These are phyloP conservation scores for Acanthaster planci DNA, from an alignment of 35 echinoderm and acorn worm species.

Conservation along the genomic window DNA sequence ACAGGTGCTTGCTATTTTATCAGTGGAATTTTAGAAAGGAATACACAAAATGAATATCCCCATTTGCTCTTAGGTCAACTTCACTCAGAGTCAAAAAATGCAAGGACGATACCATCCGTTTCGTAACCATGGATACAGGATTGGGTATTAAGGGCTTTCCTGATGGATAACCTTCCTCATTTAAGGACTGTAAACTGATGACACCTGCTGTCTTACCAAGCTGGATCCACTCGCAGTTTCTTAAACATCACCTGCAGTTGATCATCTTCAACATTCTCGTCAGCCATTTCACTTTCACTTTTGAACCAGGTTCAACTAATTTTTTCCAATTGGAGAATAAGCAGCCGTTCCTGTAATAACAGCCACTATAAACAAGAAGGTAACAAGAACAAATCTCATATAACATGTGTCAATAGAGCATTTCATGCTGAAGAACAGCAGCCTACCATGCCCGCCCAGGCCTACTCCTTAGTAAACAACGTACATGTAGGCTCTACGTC, in stretches of 20 bases:
- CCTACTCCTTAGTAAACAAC: neutral
- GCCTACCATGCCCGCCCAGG: neutral
- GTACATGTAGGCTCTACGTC: neutral
- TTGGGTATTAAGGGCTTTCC: too few relatives aligned
- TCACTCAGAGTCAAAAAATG: too few relatives aligned
- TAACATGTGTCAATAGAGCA: neutral
- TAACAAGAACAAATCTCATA: neutral
- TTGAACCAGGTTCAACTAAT: neutral
- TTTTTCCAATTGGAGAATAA: neutral
- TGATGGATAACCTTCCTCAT: too few relatives aligned
- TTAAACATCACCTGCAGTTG: conserved; percentile 44
- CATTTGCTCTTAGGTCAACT: too few relatives aligned
- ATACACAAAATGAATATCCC: too few relatives aligned
- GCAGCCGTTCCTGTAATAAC: neutral
- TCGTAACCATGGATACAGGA: too few relatives aligned
- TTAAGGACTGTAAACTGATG: neutral
- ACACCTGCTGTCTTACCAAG: neutral
- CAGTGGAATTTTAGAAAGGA: too few relatives aligned
- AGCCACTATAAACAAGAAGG: neutral
- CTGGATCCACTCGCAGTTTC: conserved; percentile 42
- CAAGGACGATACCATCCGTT: too few relatives aligned
- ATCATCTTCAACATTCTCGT: conserved; percentile 9
- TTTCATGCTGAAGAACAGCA: neutral
- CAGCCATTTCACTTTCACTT: conserved; percentile 16
- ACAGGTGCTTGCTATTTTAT: too few relatives aligned